phyloP scores from a whole-genome alignment of 2,113 vertebrate genomes.

The Chiloscyllium plagiosum region DNA sequence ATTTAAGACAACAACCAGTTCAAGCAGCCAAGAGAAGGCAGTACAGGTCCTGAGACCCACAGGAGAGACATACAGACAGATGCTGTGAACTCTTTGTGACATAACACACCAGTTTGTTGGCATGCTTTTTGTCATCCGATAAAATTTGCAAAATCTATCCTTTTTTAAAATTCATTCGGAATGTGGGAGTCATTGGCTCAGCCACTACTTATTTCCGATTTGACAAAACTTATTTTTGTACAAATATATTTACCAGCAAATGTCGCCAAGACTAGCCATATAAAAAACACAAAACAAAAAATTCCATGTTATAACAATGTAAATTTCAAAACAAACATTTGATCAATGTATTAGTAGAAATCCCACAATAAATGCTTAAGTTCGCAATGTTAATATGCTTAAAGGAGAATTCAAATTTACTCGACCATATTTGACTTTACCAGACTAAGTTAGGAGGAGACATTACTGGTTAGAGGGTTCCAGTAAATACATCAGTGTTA shows the following conservation, averaged over 20 bases:
- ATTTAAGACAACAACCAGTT: no score
- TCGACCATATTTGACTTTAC: slow-evolving; percentile 20
- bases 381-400: slow-evolving; percentile 15
- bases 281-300: slow-evolving; percentile 25
- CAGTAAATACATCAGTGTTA: slow-evolving; percentile 2
- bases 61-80: no score
- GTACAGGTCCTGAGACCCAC: no score
- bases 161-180: no score
- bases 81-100: no score
- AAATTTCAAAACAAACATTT: slow-evolving; percentile 36
- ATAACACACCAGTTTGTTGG: no score
- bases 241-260: slow-evolving; percentile 33
- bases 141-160: no score
- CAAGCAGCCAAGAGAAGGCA: no score
- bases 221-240: slow-evolving; percentile 35
- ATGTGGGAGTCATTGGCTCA: no score
- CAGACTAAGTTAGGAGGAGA: not conserved
- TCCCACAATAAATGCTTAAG: slow-evolving; percentile 12
- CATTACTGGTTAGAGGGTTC: not conserved
- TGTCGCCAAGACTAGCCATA: slow-evolving; percentile 32
- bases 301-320: slow-evolving; percentile 32
- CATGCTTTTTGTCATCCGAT: no score
- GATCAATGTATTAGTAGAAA: slow-evolving; percentile 23
- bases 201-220: not conserved
- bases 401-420: slow-evolving; percentile 10